Evolutionary conservation across 2,797 vertebrate species (phyloP), one percentile per base, ranked within the genome.

Genomic region (Dendrocincla tyrannina): DNA sequence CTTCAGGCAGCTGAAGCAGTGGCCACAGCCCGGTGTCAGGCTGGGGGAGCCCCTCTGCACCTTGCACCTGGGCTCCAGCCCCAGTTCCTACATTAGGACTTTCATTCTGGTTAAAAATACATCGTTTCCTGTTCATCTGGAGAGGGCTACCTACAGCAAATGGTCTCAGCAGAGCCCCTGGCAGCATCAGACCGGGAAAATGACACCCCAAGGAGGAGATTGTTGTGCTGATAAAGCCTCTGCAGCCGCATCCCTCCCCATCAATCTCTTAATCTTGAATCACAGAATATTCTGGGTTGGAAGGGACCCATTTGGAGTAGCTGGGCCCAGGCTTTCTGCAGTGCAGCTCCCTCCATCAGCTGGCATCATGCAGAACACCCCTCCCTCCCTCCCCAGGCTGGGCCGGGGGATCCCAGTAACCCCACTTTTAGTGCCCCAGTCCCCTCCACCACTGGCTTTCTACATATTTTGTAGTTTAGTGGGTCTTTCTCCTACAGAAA

Each of bases 371-470:
- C 47, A 27, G 44, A 32, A 1, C 4, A 10, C 8, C 59, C 4
- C 17, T 27, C 17, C 23, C 1, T 27, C 17, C 23, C 1, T 6
- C 7, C 39, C 50, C 42, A 37, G 50, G 39, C 78, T 2, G 3
- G 30, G 5, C 35, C 1, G 0, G 5, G 2, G 1, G 6, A 4
- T 30, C 30, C 18, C 30, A 0, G 0, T 11, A 8, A 7, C 8
- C 3, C 25, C 19, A 4, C 18, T 11, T 32, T 28, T 52, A 15
- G 13, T 41, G 39, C 32, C 33, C 14, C 2, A 2, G 10, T 60
- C 32, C 32, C 6, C 2, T 63, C 52, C 70, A 32, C 10, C 30
- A 9, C 3, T 5, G 47, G 1, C 16, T 92, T 64, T 58, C 49
- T 37, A n/a, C 1, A 0, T 32, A 19, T 39, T 39, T 39, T 59